phyloP scores from a whole-genome alignment of 2,888 invertebrate species.

The Leucophora obtusa region DNA sequence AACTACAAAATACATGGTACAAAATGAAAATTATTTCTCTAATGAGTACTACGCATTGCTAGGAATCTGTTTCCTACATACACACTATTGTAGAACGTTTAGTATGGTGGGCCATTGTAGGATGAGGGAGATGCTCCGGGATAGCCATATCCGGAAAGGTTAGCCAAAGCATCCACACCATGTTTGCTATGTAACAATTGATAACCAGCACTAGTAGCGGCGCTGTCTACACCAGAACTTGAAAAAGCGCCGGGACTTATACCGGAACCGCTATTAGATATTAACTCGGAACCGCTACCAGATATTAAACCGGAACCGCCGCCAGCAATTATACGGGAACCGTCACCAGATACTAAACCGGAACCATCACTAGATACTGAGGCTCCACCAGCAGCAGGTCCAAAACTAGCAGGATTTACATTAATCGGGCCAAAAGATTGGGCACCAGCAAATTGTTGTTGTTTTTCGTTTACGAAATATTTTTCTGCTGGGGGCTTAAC shows the following conservation, averaged over 20 bases:
- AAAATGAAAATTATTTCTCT: conserved; percentile 34
- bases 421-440: conserved; percentile 50
- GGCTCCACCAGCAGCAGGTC: conserved; percentile 20
- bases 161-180: conserved; percentile 71
- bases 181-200: conserved; percentile 72
- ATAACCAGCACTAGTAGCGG: conserved; percentile 71
- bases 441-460: conserved; percentile 64
- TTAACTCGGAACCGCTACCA: not conserved
- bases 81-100: conserved; percentile 22
- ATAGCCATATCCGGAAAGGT: conserved; percentile 63
- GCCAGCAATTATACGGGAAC: not conserved
- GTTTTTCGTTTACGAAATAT: conserved; percentile 76
- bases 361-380: not conserved
- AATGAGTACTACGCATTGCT: conserved; percentile 21
- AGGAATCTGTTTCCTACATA: conserved; percentile 13
- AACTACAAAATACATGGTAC: conserved; percentile 49
- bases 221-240: conserved; percentile 68
- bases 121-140: not conserved
- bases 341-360: not conserved
- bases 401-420: conserved; percentile 38
- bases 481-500: conserved; percentile 78
- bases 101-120: conserved; percentile 44
- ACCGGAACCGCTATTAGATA: not conserved
- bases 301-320: not conserved
- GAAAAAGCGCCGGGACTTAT: conserved; percentile 66